These are phyloP conservation scores for Tortricodes alternella DNA, from an alignment of 2,888 invertebrate species.

Conservation along the genomic window DNA sequence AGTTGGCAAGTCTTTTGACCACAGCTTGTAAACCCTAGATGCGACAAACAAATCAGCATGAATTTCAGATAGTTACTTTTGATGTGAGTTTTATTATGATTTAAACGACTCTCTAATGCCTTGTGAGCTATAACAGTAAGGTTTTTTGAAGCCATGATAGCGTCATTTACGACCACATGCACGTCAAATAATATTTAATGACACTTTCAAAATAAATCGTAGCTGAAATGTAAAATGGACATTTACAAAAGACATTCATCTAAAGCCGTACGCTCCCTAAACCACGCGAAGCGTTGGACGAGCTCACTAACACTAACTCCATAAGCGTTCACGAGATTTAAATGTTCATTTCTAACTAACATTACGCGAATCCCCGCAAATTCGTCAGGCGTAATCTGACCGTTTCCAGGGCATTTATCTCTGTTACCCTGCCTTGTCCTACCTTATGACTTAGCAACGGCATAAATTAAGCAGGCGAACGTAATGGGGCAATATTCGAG, in stretches of 20 bases:
- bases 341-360: slow-evolving; percentile 21
- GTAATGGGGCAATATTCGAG: slow-evolving; percentile 79
- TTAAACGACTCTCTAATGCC: too few relatives aligned
- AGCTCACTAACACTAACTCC: background rate
- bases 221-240: too few relatives aligned
- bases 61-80: background rate
- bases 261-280: too few relatives aligned
- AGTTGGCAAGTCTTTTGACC: slow-evolving; percentile 42
- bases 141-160: too few relatives aligned
- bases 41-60: background rate
- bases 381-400: slow-evolving; percentile 16
- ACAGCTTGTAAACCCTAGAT: slow-evolving; percentile 10
- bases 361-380: slow-evolving; percentile 23
- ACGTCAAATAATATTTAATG: too few relatives aligned
- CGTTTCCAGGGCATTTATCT: slow-evolving; percentile 42
- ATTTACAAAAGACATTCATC: too few relatives aligned
- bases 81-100: background rate
- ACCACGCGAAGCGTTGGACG: background rate
- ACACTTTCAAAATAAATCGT: too few relatives aligned
- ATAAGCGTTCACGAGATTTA: slow-evolving; percentile 23
- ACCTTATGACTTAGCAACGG: slow-evolving; percentile 76
- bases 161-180: too few relatives aligned
- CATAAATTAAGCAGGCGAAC: slow-evolving; percentile 76
- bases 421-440: slow-evolving; percentile 54
- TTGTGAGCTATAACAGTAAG: too few relatives aligned